Conservation (phyloP, 2,113 vertebrate species). For the Tangachromis dhanisi region DNA sequence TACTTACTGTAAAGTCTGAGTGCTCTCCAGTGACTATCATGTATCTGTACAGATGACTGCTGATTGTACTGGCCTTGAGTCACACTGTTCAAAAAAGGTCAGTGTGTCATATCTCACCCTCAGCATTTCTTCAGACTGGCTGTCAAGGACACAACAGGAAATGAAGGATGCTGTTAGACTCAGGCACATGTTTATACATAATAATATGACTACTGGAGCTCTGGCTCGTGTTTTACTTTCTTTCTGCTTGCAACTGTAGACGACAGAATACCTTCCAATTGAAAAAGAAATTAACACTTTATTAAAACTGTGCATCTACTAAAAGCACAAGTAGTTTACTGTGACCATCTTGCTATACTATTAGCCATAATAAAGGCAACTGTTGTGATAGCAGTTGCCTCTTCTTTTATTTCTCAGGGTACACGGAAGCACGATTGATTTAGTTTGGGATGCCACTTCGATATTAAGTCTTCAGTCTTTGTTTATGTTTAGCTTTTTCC, state of each 20-base stretch:
- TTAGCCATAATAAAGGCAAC: conserved; percentile 5
- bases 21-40: not conserved
- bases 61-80: conserved; percentile 19
- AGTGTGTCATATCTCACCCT: not conserved
- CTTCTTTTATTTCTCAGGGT: not conserved
- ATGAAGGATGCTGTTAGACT: not conserved
- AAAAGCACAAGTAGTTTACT: not conserved
- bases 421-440: not conserved
- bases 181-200: not conserved
- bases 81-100: conserved; percentile 20
- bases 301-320: not conserved
- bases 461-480: conserved; percentile 9
- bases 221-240: not conserved
- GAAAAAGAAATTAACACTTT: not conserved
- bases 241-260: not conserved
- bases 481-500: not conserved
- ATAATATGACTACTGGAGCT: not conserved
- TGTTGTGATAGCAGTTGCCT: conserved; percentile 5
- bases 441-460: not conserved
- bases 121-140: not conserved
- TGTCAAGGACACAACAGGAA: not conserved
- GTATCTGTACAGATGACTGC: not conserved
- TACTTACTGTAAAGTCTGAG: conserved; percentile 7
- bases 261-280: not conserved
- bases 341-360: conserved; percentile 23